Conservation (phyloP, 2,888 invertebrate genomes). For the Nasonovia ribisnigri region DNA sequence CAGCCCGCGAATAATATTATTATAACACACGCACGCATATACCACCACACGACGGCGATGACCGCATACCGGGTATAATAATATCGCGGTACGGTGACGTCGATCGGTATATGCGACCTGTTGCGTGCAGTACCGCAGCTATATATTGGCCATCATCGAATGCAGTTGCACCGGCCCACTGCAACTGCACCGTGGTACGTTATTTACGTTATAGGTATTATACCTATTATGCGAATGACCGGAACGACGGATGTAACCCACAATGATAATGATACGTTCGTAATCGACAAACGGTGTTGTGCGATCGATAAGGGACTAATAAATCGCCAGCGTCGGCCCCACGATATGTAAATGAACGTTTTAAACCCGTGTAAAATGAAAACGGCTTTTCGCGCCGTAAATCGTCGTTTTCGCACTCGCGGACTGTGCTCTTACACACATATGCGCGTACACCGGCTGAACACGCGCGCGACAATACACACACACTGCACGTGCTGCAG, state of each 20-base stretch:
- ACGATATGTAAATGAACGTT: constrained; percentile 49
- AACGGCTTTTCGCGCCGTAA: constrained; percentile 49
- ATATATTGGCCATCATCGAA: no score
- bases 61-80: neutral
- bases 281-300: constrained; percentile 60
- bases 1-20: neutral
- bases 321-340: constrained; percentile 36
- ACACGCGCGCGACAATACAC: neutral
- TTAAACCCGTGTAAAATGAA: constrained; percentile 36
- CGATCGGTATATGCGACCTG: neutral
- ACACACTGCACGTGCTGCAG: neutral
- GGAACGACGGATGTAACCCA: constrained; percentile 2
- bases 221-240: neutral
- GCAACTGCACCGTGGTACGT: neutral
- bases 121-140: neutral
- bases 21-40: neutral
- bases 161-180: neutral
- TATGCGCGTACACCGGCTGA: neutral
- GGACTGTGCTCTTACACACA: neutral
- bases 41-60: neutral
- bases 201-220: no score
- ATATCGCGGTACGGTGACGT: neutral
- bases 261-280: constrained; percentile 1
- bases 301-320: constrained; percentile 58
- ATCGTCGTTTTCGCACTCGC: constrained; percentile 43